A percentile compares a stretch with the other conserved stretches of the same genome.
Conservation (phyloP, 2,113 vertebrate species). For the Syngnathus scovelli region DNA sequence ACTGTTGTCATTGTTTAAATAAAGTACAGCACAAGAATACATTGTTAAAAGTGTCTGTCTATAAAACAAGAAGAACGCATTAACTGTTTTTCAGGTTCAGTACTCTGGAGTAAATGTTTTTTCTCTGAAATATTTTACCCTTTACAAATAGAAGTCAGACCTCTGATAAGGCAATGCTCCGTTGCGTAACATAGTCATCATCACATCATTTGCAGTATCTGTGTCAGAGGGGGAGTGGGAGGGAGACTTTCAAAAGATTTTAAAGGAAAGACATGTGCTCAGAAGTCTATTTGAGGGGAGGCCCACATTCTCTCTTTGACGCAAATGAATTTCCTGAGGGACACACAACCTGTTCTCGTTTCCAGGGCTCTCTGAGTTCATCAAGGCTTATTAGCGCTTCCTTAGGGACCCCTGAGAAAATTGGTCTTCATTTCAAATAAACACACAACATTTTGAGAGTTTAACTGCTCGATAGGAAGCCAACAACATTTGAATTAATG, state of each 20-base stretch:
- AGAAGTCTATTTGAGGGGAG: slow-evolving; percentile 59
- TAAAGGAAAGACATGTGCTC: slow-evolving; percentile 47
- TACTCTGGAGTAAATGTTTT: not conserved
- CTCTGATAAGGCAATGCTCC: slow-evolving; percentile 14
- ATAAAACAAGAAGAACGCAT: not conserved
- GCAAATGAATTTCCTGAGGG: slow-evolving; percentile 58
- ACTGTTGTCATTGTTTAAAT: not conserved
- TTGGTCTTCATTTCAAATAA: slow-evolving; percentile 13
- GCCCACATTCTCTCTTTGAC: slow-evolving; percentile 61
- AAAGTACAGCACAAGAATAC: not conserved
- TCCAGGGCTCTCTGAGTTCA: slow-evolving; percentile 32
- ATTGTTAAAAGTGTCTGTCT: not conserved
- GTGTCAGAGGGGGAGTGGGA: slow-evolving; percentile 21
- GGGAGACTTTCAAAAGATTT: slow-evolving; percentile 14
- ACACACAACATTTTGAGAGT: slow-evolving; percentile 9
- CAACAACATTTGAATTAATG: slow-evolving; percentile 3
- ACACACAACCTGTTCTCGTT: slow-evolving; percentile 39
- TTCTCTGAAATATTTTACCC: not conserved
- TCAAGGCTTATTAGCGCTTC: slow-evolving; percentile 30
- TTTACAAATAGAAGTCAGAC: slow-evolving; percentile 24
- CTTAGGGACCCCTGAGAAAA: slow-evolving; percentile 13
- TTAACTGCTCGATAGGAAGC: slow-evolving; percentile 3
- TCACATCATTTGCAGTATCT: slow-evolving; percentile 38
- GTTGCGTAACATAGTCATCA: slow-evolving; percentile 29
- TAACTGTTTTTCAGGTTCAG: not conserved